phyloP scores from a whole-genome alignment of 2,797 vertebrate genomes.

The Helostoma temminkii region DNA sequence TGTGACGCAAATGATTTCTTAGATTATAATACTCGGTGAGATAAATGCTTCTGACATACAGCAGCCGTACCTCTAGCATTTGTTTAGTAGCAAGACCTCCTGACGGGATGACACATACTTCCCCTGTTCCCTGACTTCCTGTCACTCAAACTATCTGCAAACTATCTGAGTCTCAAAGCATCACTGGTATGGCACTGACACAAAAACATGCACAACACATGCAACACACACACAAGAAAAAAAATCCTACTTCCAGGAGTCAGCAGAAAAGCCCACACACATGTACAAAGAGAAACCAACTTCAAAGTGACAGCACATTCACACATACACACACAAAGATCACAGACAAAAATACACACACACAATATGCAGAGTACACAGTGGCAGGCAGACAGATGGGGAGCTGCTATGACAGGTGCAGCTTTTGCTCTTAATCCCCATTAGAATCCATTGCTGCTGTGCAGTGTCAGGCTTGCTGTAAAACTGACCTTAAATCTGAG shows the following conservation, averaged over 20 bases:
- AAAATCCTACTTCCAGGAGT: slow-evolving; percentile 25
- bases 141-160: slow-evolving; percentile 56
- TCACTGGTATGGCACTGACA: slow-evolving; percentile 33
- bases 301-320: slow-evolving; percentile 45
- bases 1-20: slow-evolving; percentile 25
- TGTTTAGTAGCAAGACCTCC: slow-evolving; percentile 31
- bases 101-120: slow-evolving; percentile 38
- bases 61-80: slow-evolving; percentile 22
- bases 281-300: not conserved
- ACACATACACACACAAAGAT: slow-evolving; percentile 19
- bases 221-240: not conserved
- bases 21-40: slow-evolving; percentile 6
- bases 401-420: slow-evolving; percentile 65
- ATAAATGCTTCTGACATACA: slow-evolving; percentile 39
- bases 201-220: not conserved
- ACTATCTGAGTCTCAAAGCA: slow-evolving; percentile 38
- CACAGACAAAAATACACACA: slow-evolving; percentile 2
- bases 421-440: slow-evolving; percentile 68
- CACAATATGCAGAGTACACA: slow-evolving; percentile 22
- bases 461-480: slow-evolving; percentile 50
- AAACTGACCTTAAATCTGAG: slow-evolving; percentile 24
- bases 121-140: slow-evolving; percentile 53
- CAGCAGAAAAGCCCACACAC: slow-evolving; percentile 35
- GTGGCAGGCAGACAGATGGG: slow-evolving; percentile 23
- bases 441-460: slow-evolving; percentile 58